A percentile compares a stretch with the other conserved stretches of the same genome.
Evolutionary conservation across 2,888 invertebrate species (phyloP).

Genomic region (Neoitamus cyanurus): DNA sequence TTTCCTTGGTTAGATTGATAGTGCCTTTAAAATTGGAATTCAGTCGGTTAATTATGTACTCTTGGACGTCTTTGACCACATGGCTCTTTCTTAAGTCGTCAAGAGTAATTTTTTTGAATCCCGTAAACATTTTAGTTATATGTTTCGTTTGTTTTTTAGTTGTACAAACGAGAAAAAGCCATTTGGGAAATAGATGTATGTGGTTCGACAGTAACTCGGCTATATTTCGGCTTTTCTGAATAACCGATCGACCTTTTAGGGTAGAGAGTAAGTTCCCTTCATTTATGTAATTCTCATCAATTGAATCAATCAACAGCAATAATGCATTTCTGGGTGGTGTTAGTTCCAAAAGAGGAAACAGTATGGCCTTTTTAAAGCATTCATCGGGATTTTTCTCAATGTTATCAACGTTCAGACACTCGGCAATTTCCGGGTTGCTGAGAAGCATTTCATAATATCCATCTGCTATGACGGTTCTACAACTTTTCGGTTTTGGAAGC

Average conservation of each 20-base stretch:
- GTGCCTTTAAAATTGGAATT: conserved; percentile 90
- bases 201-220: conserved; percentile 88
- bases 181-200: conserved; percentile 91
- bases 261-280: conserved; percentile 70
- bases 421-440: conserved; percentile 83
- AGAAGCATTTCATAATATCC: conserved; percentile 83
- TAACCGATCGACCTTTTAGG: conserved; percentile 65
- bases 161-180: conserved; percentile 91
- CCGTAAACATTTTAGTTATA: conserved; percentile 83
- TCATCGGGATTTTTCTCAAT: conserved; percentile 91
- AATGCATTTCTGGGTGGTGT: conserved; percentile 87
- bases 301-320: conserved; percentile 90
- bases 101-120: conserved; percentile 90
- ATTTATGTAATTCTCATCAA: conserved; percentile 81
- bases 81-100: conserved; percentile 90
- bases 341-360: conserved; percentile 88
- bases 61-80: conserved; percentile 94
- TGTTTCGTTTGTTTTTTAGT: conserved; percentile 86
- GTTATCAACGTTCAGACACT: conserved; percentile 82
- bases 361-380: conserved; percentile 86
- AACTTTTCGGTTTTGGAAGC: conserved; percentile 69
- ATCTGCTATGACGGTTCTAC: conserved; percentile 76
- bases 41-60: conserved; percentile 90
- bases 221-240: conserved; percentile 73
- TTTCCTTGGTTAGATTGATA: conserved; percentile 89